These are phyloP conservation scores for Melanchra persicariae DNA, from an alignment of 2,888 invertebrate genomes.

Conservation along the genomic window DNA sequence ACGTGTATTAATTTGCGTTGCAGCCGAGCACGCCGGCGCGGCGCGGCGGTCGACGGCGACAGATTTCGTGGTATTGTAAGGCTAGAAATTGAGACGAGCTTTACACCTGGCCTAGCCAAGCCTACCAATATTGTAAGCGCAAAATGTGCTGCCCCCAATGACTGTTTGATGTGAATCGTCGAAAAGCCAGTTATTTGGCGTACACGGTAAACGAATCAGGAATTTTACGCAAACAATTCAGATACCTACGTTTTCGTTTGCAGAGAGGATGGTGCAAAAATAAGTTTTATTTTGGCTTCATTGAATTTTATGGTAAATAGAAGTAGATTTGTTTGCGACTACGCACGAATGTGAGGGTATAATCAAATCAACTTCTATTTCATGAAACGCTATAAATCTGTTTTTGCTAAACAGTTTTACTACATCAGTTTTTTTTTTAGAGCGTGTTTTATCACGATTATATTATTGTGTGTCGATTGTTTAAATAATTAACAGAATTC, in stretches of 20 bases:
- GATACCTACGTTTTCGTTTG: constrained; percentile 44
- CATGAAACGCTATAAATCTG: constrained; percentile 38
- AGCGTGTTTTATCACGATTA: background rate
- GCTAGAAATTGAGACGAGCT: constrained; percentile 78
- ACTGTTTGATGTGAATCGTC: constrained; percentile 51
- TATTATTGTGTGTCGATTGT: background rate
- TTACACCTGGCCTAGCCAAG: constrained; percentile 77
- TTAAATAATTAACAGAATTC: background rate
- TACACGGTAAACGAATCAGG: constrained; percentile 55
- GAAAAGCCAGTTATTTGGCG: constrained; percentile 43
- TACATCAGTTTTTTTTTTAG: background rate
- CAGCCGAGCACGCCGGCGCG: constrained; percentile 55
- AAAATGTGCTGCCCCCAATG: constrained; percentile 44
- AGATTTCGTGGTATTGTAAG: constrained; percentile 81
- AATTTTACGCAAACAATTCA: constrained; percentile 55
- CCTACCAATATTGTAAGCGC: constrained; percentile 57
- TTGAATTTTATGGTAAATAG: constrained; percentile 57
- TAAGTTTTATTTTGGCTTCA: constrained; percentile 57
- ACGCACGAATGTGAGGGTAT: constrained; percentile 34
- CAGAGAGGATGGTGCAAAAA: constrained; percentile 51
- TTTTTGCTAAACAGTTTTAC: constrained; percentile 43
- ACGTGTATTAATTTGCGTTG: constrained; percentile 85
- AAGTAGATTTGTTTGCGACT: constrained; percentile 53
- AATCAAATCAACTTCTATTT: constrained; percentile 52
- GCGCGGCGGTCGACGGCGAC: constrained; percentile 78